These are phyloP conservation scores for Bubo blakistoni DNA, from an alignment of 2,113 vertebrate genomes.

Conservation along the genomic window DNA sequence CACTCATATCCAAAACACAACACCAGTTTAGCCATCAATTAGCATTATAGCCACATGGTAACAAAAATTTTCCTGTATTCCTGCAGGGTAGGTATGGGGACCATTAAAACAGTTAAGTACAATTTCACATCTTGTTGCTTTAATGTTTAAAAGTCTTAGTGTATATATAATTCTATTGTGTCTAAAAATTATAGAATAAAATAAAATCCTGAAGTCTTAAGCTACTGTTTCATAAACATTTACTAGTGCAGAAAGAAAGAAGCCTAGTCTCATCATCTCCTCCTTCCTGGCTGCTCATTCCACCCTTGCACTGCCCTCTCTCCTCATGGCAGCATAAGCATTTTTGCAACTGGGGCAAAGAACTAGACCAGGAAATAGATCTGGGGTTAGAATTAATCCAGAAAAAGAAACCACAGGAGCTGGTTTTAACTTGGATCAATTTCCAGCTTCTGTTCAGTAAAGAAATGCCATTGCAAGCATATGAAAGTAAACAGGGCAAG, in stretches of 20 bases:
- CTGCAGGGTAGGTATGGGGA: not conserved
- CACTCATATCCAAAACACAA: not conserved
- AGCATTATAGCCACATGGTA: not conserved
- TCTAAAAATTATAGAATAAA: not conserved
- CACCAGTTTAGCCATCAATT: not conserved
- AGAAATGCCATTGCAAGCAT: not conserved
- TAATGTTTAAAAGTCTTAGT: not conserved
- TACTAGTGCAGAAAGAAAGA: not conserved
- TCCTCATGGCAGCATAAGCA: not conserved
- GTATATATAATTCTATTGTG: not conserved
- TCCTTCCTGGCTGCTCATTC: not conserved
- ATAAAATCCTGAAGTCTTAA: not conserved
- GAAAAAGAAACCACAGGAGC: not conserved
- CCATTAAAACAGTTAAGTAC: not conserved
- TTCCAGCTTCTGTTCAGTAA: not conserved
- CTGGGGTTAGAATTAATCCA: not conserved
- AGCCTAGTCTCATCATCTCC: not conserved
- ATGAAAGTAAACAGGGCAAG: not conserved
- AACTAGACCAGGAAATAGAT: not conserved
- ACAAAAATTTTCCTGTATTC: not conserved
- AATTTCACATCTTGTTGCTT: not conserved
- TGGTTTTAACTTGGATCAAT: not conserved
- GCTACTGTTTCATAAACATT: not conserved
- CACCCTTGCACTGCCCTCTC: not conserved
- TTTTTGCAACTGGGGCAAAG: not conserved